Evolutionary conservation across 2,888 invertebrate genomes (phyloP).

Genomic region (Dolichomitus sp.): DNA sequence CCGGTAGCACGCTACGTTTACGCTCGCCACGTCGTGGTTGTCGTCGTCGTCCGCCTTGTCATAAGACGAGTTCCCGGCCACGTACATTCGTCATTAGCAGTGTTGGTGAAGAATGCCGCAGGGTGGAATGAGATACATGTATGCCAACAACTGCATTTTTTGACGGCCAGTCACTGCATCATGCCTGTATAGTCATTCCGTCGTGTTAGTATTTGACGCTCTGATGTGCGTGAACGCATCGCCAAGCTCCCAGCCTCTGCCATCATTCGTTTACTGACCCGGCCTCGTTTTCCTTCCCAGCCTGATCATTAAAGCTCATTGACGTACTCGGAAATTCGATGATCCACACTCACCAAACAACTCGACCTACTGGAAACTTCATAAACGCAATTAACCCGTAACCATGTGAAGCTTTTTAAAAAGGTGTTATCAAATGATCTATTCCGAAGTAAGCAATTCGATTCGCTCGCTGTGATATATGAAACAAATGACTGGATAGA

Average conservation of each 20-base stretch:
- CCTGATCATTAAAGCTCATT: conserved; percentile 47
- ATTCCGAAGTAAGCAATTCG: conserved; percentile 16
- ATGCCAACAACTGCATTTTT: conserved; percentile 21
- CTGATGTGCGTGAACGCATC: conserved; percentile 5
- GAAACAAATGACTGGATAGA: conserved; percentile 8
- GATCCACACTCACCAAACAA: conserved; percentile 37
- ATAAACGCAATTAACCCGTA: conserved; percentile 16
- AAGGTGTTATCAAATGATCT: neutral
- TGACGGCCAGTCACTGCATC: neutral
- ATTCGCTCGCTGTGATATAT: conserved; percentile 3
- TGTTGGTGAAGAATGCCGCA: neutral
- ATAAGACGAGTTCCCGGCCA: neutral
- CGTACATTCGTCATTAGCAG: neutral
- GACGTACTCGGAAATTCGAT: conserved; percentile 59
- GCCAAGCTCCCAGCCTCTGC: conserved; percentile 13
- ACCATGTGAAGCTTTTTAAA: neutral
- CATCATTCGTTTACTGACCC: conserved; percentile 33
- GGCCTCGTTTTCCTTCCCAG: conserved; percentile 46
- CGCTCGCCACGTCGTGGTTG: conserved; percentile 25
- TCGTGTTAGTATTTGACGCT: conserved; percentile 15
- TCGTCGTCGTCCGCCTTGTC: conserved; percentile 25
- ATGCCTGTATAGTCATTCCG: neutral
- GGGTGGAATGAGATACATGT: neutral
- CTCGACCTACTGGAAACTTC: conserved; percentile 26
- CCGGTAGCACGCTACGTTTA: conserved; percentile 43